Base-by-base conservation (phyloP, 2,888 invertebrate genomes). In the Zonitis immaculata region DNA sequence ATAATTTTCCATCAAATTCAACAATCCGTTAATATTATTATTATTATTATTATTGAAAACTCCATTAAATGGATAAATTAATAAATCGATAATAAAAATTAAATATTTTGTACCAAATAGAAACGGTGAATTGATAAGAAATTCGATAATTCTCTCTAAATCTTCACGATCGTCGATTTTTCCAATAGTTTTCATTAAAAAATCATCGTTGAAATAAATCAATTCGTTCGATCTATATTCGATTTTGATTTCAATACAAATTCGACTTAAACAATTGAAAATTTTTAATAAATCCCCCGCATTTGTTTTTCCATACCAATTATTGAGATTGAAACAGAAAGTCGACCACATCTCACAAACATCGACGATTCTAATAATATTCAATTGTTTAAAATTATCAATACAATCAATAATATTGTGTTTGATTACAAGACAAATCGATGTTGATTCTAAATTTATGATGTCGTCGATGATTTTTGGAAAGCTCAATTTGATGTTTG, bases 11-110 rank as follows among this genome's bases (percentile, higher is more conserved):
- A 39, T 59, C 60, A 47, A 66, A 61, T 52, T 61, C 63, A 22
- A 58, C 51, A 12, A 66, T 65, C 32, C 67, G 56, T 47, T 64
- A 56, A 35, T 58, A 22, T 59, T 58, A 44, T 49, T 57, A 49
- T 59, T 57, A 49, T 59, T 63, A 14, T 45, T 27, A 12, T 58
- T 56, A 22, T 57, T 58, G 44, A 67, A 50, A 32, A 9, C 14
- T 16, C 18, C 9, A 18, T 4, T 35, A 9, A 66, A 57, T 1
- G 60, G 64, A 53, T 62, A 66, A 7, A 62, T 60, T 12, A 72
- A 44, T 28, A 69, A 57, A 54, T 68, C 63, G 50, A 68, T 69
- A 44, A 68, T 60, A 44, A 70, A 64, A 50, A 66, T 64, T 14
- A 66, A 16, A 54, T 70, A 69, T 51, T 61, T 61, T 8, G 65